Percentiles rank a stretch among this genome's conserved stretches.
These are phyloP conservation scores for Pantelozetes paolii DNA, from an alignment of 2,888 invertebrate species.

Conservation along the genomic window DNA sequence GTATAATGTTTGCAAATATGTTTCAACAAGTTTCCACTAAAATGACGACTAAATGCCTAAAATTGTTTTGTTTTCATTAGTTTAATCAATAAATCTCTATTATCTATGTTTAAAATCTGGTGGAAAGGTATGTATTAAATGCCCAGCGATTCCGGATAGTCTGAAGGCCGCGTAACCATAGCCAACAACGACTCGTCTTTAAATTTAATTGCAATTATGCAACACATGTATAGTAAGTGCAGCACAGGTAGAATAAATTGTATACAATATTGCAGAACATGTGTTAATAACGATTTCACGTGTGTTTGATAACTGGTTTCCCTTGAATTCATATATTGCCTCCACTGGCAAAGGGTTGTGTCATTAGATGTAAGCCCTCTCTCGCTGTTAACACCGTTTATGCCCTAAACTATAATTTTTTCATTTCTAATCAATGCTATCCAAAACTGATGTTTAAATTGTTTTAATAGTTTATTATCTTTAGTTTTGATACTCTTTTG, in stretches of 20 bases:
- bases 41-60: background rate
- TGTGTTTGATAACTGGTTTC: conserved; percentile 30
- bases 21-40: background rate
- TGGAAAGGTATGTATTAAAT: too few species aligned
- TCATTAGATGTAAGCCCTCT: background rate
- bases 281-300: conserved; percentile 6
- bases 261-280: background rate
- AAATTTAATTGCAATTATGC: too few species aligned
- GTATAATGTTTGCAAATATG: too few species aligned
- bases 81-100: background rate
- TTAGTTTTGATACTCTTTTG: too few species aligned
- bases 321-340: conserved; percentile 33
- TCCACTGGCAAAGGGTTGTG: conserved; percentile 30
- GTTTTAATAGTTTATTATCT: too few species aligned
- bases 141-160: too few species aligned
- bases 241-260: background rate
- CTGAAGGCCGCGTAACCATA: too few species aligned
- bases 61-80: background rate
- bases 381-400: background rate
- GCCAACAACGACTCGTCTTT: too few species aligned
- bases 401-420: background rate
- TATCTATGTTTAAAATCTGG: too few species aligned
- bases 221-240: too few species aligned
- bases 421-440: too few species aligned
- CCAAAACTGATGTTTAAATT: too few species aligned